Evolutionary conservation across 1,140 invertebrate genomes (phyloP).

Genomic region (Tyrophagus putrescentiae): DNA sequence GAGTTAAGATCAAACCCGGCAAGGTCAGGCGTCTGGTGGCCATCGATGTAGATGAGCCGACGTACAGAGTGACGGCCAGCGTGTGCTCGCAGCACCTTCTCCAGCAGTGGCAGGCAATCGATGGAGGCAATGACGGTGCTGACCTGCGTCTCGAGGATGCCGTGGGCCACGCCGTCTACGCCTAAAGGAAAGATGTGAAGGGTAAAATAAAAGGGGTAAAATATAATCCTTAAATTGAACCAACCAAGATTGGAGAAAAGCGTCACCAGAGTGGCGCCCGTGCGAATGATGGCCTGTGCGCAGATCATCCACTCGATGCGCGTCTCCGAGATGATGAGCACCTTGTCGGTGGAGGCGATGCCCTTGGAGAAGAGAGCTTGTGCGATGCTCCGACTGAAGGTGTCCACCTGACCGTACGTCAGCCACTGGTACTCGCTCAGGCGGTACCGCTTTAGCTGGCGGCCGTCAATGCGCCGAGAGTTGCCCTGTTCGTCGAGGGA

Average conservation of each 20-base stretch:
- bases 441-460: slow-evolving; percentile 51
- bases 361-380: slow-evolving; percentile 50
- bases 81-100: not conserved
- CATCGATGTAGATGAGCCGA: slow-evolving; percentile 21
- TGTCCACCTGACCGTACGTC: slow-evolving; percentile 62
- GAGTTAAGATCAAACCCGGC: not conserved
- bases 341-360: slow-evolving; percentile 48
- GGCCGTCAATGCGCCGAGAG: slow-evolving; percentile 56
- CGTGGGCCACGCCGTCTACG: slow-evolving; percentile 86
- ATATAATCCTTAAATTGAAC: not conserved
- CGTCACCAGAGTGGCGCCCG: slow-evolving; percentile 56
- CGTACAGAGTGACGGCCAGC: not conserved
- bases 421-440: slow-evolving; percentile 89
- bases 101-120: slow-evolving; percentile 28
- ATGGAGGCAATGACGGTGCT: slow-evolving; percentile 33
- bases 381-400: slow-evolving; percentile 55
- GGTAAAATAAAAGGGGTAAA: not conserved
- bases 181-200: slow-evolving; percentile 56
- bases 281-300: slow-evolving; percentile 45
- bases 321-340: slow-evolving; percentile 93
- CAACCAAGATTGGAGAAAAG: slow-evolving; percentile 71
- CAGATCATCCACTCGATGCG: slow-evolving; percentile 92
- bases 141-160: slow-evolving; percentile 89
- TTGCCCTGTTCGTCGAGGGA: slow-evolving; percentile 82
- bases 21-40: slow-evolving; percentile 8